Conservation (phyloP, 2,113 vertebrate species). For the Cinclus mexicanus region DNA sequence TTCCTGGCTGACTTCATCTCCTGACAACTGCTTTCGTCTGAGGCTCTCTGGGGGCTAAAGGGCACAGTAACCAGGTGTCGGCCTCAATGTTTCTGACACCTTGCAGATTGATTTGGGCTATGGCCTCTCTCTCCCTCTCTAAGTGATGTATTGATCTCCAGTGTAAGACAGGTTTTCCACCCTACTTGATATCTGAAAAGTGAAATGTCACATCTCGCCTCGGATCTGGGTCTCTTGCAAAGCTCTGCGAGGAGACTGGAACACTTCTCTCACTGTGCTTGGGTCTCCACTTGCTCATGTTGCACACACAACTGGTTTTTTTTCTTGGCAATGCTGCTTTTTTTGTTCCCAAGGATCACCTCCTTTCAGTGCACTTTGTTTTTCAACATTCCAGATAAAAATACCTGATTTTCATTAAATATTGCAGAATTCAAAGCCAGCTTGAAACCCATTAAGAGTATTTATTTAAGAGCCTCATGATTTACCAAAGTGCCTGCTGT, state of each 20-base stretch:
- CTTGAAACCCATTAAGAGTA: not conserved
- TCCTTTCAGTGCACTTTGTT: not conserved
- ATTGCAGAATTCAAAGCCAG: not conserved
- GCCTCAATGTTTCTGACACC: not conserved
- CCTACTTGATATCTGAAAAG: not conserved
- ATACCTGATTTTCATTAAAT: not conserved
- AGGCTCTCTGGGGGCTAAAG: not conserved
- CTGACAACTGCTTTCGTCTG: not conserved
- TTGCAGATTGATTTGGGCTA: not conserved
- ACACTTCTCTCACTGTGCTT: accelerated
- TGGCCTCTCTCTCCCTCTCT: not conserved
- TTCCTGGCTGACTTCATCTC: not conserved
- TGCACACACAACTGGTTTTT: not conserved
- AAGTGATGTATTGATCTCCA: slow-evolving; percentile 14
- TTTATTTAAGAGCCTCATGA: slow-evolving; percentile 20
- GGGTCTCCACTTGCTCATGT: accelerated
- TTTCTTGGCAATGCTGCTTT: not conserved
- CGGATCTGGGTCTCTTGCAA: not conserved
- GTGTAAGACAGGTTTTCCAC: not conserved
- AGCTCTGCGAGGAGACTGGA: accelerated
- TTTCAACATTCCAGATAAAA: not conserved
- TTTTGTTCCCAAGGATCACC: not conserved
- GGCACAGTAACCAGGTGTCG: not conserved
- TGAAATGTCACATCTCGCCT: not conserved
- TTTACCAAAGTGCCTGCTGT: not conserved